phyloP scores from a whole-genome alignment of 2,888 invertebrate genomes.

The Chesias legatella region DNA sequence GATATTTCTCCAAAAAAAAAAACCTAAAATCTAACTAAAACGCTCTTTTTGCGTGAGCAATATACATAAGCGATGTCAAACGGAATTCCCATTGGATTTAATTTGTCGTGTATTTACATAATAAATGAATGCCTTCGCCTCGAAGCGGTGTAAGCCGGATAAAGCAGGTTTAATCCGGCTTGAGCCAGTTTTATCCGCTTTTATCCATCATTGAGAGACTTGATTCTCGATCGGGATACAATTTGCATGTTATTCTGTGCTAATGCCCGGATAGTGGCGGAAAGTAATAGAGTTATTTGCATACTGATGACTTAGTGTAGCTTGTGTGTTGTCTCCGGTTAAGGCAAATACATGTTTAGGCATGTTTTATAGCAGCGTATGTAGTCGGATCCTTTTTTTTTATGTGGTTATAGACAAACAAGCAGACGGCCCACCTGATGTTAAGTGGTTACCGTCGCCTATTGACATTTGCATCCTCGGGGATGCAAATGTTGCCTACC shows the following conservation, averaged over 20 bases:
- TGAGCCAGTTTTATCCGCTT: conserved; percentile 65
- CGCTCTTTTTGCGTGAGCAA: conserved; percentile 51
- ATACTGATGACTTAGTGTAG: conserved; percentile 26
- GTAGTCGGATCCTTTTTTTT: too few species aligned
- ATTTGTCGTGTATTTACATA: conserved; percentile 80
- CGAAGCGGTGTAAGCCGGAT: conserved; percentile 58
- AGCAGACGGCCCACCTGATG: too few species aligned
- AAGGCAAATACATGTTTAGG: too few species aligned
- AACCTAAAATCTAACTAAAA: conserved; percentile 42
- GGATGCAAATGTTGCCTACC: too few species aligned
- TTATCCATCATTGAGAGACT: conserved; percentile 77
- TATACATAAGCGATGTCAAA: conserved; percentile 69
- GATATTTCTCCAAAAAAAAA: conserved; percentile 11
- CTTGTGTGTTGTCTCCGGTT: neutral
- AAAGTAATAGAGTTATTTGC: conserved; percentile 47
- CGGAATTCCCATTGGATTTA: conserved; percentile 76
- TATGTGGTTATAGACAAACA: too few species aligned
- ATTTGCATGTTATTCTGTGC: conserved; percentile 71
- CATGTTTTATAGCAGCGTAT: too few species aligned
- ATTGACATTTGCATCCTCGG: too few species aligned
- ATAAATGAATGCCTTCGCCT: conserved; percentile 76
- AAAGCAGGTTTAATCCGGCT: conserved; percentile 55
- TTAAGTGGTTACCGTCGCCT: too few species aligned
- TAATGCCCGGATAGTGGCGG: conserved; percentile 66
- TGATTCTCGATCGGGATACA: conserved; percentile 74